Conservation (phyloP, 2,888 invertebrate genomes). For the Phlogophora meticulosa region DNA sequence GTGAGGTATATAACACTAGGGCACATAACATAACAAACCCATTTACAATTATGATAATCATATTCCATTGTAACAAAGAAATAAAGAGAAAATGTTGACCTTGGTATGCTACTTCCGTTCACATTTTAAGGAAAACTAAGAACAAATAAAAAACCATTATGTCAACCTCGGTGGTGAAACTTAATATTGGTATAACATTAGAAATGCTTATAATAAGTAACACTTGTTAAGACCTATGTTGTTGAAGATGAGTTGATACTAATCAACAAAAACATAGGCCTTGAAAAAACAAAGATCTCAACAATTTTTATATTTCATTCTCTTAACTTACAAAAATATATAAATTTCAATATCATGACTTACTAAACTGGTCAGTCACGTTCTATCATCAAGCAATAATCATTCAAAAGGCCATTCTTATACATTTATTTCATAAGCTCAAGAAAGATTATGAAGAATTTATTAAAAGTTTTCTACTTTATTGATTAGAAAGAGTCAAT, state of each 20-base stretch:
- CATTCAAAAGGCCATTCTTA: slow-evolving; percentile 32
- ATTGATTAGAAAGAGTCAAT: background rate
- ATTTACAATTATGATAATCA: slow-evolving; percentile 35
- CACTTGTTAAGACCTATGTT: too few relatives aligned
- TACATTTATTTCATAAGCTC: slow-evolving; percentile 37
- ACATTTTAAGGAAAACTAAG: slow-evolving; percentile 9
- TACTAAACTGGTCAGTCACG: slow-evolving; percentile 30
- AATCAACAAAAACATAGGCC: background rate
- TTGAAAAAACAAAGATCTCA: slow-evolving; percentile 11
- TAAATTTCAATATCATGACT: slow-evolving; percentile 22
- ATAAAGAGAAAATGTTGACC: slow-evolving; percentile 12
- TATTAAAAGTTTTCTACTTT: slow-evolving; percentile 3
- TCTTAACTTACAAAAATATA: slow-evolving; percentile 42
- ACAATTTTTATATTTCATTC: background rate
- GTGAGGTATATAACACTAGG: background rate
- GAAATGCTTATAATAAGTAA: too few relatives aligned
- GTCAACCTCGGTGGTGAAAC: background rate
- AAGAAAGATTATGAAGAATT: slow-evolving; percentile 40
- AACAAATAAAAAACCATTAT: background rate
- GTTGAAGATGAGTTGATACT: too few relatives aligned
- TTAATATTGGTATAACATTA: background rate
- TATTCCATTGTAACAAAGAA: slow-evolving; percentile 30
- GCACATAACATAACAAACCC: slow-evolving; percentile 25
- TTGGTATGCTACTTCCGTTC: slow-evolving; percentile 15
- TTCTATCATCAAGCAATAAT: slow-evolving; percentile 14